phyloP scores from a whole-genome alignment of 1,140 invertebrate genomes.

The Varroa destructor region DNA sequence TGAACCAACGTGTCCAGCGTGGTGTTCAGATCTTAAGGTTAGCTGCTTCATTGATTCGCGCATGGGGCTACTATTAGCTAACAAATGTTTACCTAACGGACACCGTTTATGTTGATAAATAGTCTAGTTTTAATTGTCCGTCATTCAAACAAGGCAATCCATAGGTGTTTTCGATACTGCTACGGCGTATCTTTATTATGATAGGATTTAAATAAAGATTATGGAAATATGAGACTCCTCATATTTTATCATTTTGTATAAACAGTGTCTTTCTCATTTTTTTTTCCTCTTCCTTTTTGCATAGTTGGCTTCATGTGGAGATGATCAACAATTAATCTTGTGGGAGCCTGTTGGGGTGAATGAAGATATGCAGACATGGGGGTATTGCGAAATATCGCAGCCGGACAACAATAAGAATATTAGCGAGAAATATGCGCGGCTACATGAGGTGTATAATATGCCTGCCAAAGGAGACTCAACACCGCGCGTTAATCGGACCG shows the following conservation, averaged over 20 bases:
- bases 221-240: no score
- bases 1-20: slow-evolving; percentile 18
- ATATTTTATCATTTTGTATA: no score
- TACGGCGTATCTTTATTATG: no score
- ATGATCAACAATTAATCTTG: slow-evolving; percentile 17
- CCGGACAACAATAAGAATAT: not conserved
- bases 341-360: slow-evolving; percentile 14
- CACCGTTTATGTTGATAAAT: no score
- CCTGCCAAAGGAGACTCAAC: not conserved
- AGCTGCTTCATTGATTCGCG: not conserved
- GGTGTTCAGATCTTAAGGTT: slow-evolving; percentile 23
- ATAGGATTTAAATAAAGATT: no score
- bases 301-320: slow-evolving; percentile 12
- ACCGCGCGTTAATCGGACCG: slow-evolving; percentile 1
- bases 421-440: not conserved
- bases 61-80: no score
- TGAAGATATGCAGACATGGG: not conserved
- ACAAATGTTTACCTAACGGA: no score
- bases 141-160: no score
- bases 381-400: slow-evolving; percentile 4
- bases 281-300: no score
- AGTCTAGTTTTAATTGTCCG: no score
- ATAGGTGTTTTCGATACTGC: no score
- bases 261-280: no score
- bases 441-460: slow-evolving; percentile 3